These are phyloP conservation scores for Melikaiella ostensackeni DNA, from an alignment of 2,888 invertebrate species.

Conservation along the genomic window DNA sequence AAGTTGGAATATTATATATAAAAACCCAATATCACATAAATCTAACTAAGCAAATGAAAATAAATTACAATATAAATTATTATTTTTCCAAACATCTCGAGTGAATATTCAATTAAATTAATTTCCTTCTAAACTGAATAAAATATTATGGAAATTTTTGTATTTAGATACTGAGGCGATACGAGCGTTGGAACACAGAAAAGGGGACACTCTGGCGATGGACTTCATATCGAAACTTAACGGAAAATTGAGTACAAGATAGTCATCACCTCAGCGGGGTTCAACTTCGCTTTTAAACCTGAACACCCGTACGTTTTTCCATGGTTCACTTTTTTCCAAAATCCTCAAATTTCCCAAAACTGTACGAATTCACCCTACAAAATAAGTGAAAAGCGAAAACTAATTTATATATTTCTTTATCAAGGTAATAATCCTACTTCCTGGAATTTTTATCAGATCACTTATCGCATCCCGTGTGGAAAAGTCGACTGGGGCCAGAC, in stretches of 20 bases:
- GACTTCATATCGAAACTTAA: slow-evolving; percentile 92
- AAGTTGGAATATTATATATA: background rate
- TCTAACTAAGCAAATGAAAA: too few relatives aligned
- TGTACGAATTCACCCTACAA: background rate
- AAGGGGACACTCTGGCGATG: slow-evolving; percentile 92
- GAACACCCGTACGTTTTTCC: slow-evolving; percentile 25
- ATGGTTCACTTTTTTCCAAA: slow-evolving; percentile 14
- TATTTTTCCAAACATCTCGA: too few relatives aligned
- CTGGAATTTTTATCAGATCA: too few relatives aligned
- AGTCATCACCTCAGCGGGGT: slow-evolving; percentile 17
- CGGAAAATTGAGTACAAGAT: slow-evolving; percentile 77
- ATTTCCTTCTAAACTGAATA: background rate
- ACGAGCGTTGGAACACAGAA: slow-evolving; percentile 88
- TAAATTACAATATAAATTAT: background rate
- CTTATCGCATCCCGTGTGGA: too few relatives aligned
- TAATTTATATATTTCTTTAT: background rate
- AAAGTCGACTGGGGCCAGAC: too few relatives aligned
- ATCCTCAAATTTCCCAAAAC: background rate
- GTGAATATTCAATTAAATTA: background rate
- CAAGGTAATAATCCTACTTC: background rate
- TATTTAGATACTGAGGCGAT: slow-evolving; percentile 83
- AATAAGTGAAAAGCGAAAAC: background rate
- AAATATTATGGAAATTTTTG: too few relatives aligned
- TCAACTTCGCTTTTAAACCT: slow-evolving; percentile 17
- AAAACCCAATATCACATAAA: background rate